Evolutionary conservation across 2,113 vertebrate genomes (phyloP).

Genomic region (Ciconia maguari): DNA sequence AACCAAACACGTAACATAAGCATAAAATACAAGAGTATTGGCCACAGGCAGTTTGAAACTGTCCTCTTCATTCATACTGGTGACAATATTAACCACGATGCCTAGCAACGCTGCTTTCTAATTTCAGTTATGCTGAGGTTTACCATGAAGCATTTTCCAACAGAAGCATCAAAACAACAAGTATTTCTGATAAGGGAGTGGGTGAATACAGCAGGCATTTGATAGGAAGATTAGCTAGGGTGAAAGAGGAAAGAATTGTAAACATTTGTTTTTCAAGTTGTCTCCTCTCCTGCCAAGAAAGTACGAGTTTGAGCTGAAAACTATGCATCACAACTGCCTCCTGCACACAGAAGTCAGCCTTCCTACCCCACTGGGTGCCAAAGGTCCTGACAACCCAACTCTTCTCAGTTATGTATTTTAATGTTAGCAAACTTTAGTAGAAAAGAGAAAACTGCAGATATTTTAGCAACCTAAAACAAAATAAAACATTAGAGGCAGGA

Average conservation of each 20-base stretch:
- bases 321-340: neutral
- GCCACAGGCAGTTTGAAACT: neutral
- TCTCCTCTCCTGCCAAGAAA: neutral
- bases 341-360: neutral
- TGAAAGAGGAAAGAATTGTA: neutral
- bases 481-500: neutral
- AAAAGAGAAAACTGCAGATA: neutral
- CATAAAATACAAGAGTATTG: neutral
- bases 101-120: accelerated
- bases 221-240: neutral
- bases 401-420: neutral
- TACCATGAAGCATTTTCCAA: neutral
- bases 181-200: neutral
- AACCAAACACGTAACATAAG: neutral
- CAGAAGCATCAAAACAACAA: neutral
- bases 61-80: neutral
- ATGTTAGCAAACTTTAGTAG: neutral
- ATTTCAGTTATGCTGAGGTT: neutral
- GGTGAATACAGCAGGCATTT: neutral
- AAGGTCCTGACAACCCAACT: neutral
- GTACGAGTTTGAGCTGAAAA: neutral
- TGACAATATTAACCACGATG: neutral
- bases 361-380: neutral
- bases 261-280: neutral
- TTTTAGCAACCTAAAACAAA: neutral